phyloP scores from a whole-genome alignment of 2,888 invertebrate species.

The Lissocephala sabroskyi region DNA sequence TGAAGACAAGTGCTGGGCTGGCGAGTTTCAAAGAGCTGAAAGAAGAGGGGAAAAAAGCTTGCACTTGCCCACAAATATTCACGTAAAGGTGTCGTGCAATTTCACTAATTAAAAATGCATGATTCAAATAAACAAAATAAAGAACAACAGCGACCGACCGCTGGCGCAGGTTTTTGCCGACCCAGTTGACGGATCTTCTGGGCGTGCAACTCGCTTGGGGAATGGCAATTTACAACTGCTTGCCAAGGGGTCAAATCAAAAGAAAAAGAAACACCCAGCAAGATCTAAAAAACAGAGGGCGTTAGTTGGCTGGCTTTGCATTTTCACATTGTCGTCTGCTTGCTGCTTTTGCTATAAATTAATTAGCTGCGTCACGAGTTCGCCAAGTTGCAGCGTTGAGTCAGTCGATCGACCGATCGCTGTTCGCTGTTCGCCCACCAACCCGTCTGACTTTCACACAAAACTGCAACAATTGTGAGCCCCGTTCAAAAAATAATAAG shows the following conservation, averaged over 20 bases:
- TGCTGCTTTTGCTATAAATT: constrained; percentile 43
- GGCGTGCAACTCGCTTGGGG: constrained; percentile 52
- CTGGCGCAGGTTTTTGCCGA: too few relatives aligned
- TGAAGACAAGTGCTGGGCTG: constrained; percentile 47
- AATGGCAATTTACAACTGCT: constrained; percentile 43
- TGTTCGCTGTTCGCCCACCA: too few relatives aligned
- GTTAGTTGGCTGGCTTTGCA: neutral
- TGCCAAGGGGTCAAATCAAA: constrained; percentile 38
- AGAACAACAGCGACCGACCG: neutral
- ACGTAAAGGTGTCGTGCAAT: constrained; percentile 38
- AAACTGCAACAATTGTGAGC: constrained; percentile 5
- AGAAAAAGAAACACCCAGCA: constrained; percentile 10
- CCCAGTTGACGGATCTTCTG: constrained; percentile 28
- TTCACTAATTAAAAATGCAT: constrained; percentile 61
- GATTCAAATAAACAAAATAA: constrained; percentile 40
- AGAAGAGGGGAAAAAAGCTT: neutral
- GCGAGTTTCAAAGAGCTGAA: constrained; percentile 40
- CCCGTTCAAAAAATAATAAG: constrained; percentile 6
- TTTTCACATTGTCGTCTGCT: constrained; percentile 3
- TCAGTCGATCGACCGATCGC: too few relatives aligned
- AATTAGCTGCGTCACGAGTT: constrained; percentile 57
- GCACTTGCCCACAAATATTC: too few relatives aligned
- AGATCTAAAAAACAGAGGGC: too few relatives aligned
- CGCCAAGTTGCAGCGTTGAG: constrained; percentile 22
- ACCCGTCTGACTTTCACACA: constrained; percentile 10